A percentile compares a stretch with the other conserved stretches of the same genome.
Evolutionary conservation across 2,113 vertebrate genomes (phyloP).

Genomic region (Mormyrus lacerda): DNA sequence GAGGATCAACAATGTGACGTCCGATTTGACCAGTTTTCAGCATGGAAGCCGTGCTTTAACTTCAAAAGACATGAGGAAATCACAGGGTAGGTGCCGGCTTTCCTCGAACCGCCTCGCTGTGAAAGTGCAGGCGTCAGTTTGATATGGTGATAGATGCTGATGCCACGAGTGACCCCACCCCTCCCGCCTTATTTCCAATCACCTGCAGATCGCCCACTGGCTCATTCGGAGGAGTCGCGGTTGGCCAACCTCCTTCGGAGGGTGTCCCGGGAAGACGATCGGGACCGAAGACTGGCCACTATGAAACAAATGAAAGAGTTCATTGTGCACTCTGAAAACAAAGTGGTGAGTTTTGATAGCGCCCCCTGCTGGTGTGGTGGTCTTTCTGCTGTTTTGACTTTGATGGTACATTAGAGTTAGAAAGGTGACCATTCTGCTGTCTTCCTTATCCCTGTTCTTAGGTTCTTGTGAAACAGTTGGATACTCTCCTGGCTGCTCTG

Average conservation of each 20-base stretch:
- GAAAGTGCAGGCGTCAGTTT: background rate
- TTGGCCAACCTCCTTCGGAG: slow-evolving; percentile 98
- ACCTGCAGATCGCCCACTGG: slow-evolving; percentile 83
- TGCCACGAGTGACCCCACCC: background rate
- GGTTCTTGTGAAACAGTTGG: slow-evolving; percentile 95
- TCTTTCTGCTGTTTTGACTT: background rate
- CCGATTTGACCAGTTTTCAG: slow-evolving; percentile 90
- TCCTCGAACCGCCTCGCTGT: background rate
- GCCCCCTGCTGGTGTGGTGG: background rate
- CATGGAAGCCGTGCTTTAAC: slow-evolving; percentile 99
- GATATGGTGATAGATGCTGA: background rate
- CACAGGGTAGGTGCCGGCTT: slow-evolving; percentile 76
- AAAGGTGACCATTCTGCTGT: background rate
- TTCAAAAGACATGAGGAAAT: slow-evolving; percentile 99
- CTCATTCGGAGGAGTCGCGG: slow-evolving; percentile 98
- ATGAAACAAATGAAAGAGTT: slow-evolving; percentile 97
- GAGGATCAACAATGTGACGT: slow-evolving; percentile 97
- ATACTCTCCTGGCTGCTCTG: slow-evolving; percentile 89
- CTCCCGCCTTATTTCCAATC: background rate
- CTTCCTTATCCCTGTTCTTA: slow-evolving; percentile 34
- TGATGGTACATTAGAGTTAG: background rate
- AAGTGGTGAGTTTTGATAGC: slow-evolving; percentile 69
- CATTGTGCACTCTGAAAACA: slow-evolving; percentile 95
- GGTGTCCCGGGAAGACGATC: slow-evolving; percentile 98
- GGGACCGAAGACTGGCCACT: slow-evolving; percentile 94